phyloP scores from a whole-genome alignment of 2,888 invertebrate species.

The Aricia artaxerxes region DNA sequence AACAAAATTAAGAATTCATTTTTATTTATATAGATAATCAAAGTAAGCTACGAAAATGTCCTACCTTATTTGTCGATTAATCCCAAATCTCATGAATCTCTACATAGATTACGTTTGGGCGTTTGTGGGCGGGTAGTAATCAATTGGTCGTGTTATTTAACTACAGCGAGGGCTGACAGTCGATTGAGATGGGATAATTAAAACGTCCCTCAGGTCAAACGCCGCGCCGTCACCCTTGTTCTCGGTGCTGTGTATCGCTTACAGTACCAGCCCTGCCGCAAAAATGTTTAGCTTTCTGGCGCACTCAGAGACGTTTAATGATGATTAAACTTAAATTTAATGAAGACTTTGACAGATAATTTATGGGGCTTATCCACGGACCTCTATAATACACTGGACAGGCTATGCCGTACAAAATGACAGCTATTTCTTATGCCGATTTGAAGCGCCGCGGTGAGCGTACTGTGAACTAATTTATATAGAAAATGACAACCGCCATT shows the following conservation, averaged over 20 bases:
- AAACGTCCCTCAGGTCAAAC: constrained; percentile 35
- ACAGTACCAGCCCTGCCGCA: background rate
- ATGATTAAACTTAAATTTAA: no score
- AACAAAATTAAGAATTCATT: no score
- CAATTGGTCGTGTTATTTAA: constrained; percentile 23
- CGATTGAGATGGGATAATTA: constrained; percentile 40
- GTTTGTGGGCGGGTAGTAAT: constrained; percentile 16
- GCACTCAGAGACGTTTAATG: background rate
- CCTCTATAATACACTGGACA: no score
- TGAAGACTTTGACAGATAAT: no score
- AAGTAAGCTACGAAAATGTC: no score
- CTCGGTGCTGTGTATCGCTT: background rate
- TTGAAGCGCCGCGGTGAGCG: no score
- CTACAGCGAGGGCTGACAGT: constrained; percentile 30
- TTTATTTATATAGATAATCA: no score
- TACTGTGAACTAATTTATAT: no score
- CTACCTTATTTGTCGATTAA: background rate
- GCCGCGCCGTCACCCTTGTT: constrained; percentile 27
- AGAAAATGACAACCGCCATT: no score
- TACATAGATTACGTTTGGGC: constrained; percentile 7
- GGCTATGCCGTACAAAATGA: no score
- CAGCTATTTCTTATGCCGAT: no score
- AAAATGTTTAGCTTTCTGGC: background rate
- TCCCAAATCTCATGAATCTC: constrained; percentile 4
- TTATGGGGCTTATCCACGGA: no score